Conservation (phyloP, 2,888 invertebrate genomes). For the Andrena bucephala region DNA sequence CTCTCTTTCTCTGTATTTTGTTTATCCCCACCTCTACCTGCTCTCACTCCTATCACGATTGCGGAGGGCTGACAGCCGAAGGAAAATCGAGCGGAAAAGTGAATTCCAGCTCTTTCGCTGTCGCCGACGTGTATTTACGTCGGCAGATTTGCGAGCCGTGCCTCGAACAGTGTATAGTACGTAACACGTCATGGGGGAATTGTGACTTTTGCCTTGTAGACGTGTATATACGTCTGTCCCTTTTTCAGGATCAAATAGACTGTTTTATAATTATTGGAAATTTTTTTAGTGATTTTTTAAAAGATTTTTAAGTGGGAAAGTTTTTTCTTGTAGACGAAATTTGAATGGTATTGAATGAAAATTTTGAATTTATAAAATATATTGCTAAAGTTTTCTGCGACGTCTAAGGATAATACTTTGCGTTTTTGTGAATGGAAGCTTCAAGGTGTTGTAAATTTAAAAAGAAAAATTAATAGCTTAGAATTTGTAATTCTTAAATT, state of each 20-base stretch:
- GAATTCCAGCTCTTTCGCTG: slow-evolving; percentile 43
- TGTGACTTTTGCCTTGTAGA: too few species aligned
- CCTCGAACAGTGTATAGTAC: background rate
- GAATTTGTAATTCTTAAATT: too few species aligned
- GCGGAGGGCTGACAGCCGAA: slow-evolving; percentile 40
- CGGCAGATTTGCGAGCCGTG: slow-evolving; percentile 4
- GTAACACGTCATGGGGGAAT: background rate
- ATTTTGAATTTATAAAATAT: too few species aligned
- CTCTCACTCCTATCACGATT: slow-evolving; percentile 47
- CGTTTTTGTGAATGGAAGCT: too few species aligned
- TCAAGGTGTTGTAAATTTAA: too few species aligned
- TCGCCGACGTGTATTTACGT: slow-evolving; percentile 2
- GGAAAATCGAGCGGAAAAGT: slow-evolving; percentile 24
- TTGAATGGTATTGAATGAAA: too few species aligned
- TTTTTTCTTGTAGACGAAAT: too few species aligned
- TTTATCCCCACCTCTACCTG: slow-evolving; percentile 85
- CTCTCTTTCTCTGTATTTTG: slow-evolving; percentile 37
- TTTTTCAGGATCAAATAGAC: background rate
- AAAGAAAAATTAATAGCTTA: too few species aligned
- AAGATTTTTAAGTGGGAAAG: too few species aligned
- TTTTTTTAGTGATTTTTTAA: too few species aligned
- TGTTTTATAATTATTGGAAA: background rate
- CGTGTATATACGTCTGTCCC: background rate
- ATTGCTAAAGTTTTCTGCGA: too few species aligned
- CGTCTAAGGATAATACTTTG: too few species aligned